Evolutionary conservation across 2,888 invertebrate genomes (phyloP), one percentile per base, ranked within the genome.

Genomic region (Callyntrura sp.): DNA sequence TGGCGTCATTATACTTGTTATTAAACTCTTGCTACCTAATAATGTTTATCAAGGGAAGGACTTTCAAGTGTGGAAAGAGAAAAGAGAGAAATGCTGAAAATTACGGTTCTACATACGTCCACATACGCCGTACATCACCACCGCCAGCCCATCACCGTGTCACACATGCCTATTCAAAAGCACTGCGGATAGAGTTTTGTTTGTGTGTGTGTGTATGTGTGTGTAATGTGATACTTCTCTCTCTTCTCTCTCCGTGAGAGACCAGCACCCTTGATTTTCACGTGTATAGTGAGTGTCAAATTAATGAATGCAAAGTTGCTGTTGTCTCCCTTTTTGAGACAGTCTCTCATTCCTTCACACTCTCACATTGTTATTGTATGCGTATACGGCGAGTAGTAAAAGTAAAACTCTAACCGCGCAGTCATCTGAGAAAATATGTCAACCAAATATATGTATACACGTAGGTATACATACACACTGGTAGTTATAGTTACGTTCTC

Each of bases 1-100:
- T 78, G 20, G 76, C 17, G 51, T 76, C 76, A 76, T 76, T 76
- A 76, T 51, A 48, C 76, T 76, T 76, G 76, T 76, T 76, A 76
- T 76, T 76, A 76, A 76, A 51, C 76, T 51, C 0, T 12, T 6
- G 25, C 76, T 55, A 23, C 20, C 76, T 51, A 76, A 55, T 51
- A 76, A 51, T 76, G 48, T 76, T 48, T 28, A 76, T 76, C 76
- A 25, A 0, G 76, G 76, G 76, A 76, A 43, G 65, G 3, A 68
- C 65, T 68, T 14, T 20, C n/a, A n/a, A 25, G 43, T 35, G 14
- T 55, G n/a, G 4, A n/a, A n/a, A n/a, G 55, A 55, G 4, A 55
- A 51, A 23, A 62, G 60, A 23, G 14, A 12, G 65, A 51, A 51
- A n/a, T 35, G 35, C 6, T 4, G 35, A 35, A 35, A 35, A 35